Evolutionary conservation across 2,113 vertebrate species (phyloP).

Genomic region (Danionella cerebrum): DNA sequence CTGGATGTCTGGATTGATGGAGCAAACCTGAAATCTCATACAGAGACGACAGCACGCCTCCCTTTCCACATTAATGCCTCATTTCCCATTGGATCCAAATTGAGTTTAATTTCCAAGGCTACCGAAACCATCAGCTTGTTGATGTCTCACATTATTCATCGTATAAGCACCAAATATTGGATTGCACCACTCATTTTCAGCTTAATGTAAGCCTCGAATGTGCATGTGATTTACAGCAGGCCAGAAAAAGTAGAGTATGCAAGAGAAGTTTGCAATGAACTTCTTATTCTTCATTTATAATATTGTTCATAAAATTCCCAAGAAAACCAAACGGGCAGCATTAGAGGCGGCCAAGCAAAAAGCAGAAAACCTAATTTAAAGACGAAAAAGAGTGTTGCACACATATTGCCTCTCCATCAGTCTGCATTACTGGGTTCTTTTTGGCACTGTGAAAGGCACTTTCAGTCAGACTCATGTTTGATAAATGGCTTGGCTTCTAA

Average conservation of each 20-base stretch:
- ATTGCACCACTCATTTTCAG: slow-evolving; percentile 50
- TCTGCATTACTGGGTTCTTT: slow-evolving; percentile 2
- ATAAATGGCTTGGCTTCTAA: slow-evolving; percentile 13
- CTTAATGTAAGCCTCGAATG: slow-evolving; percentile 48
- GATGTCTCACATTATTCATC: slow-evolving; percentile 58
- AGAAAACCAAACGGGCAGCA: background rate
- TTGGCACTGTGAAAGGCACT: background rate
- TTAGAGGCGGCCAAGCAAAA: slow-evolving; percentile 43
- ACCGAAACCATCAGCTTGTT: slow-evolving; percentile 47
- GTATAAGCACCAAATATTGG: slow-evolving; percentile 61
- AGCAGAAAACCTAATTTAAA: slow-evolving; percentile 48
- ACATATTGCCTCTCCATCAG: slow-evolving; percentile 8
- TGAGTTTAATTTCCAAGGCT: slow-evolving; percentile 59
- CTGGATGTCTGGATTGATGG: slow-evolving; percentile 41
- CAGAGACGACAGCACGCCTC: slow-evolving; percentile 29
- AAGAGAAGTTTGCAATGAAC: slow-evolving; percentile 19
- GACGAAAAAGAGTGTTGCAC: background rate
- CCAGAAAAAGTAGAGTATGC: slow-evolving; percentile 28
- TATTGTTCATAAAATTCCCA: background rate
- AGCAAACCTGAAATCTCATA: slow-evolving; percentile 37
- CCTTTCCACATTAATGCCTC: slow-evolving; percentile 49
- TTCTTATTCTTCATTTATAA: slow-evolving; percentile 13
- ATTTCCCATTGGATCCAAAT: slow-evolving; percentile 57
- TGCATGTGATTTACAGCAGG: slow-evolving; percentile 45
- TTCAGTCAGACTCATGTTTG: background rate